These are phyloP conservation scores for Protonibea diacanthus DNA, from an alignment of 2,797 vertebrate genomes.

Conservation along the genomic window DNA sequence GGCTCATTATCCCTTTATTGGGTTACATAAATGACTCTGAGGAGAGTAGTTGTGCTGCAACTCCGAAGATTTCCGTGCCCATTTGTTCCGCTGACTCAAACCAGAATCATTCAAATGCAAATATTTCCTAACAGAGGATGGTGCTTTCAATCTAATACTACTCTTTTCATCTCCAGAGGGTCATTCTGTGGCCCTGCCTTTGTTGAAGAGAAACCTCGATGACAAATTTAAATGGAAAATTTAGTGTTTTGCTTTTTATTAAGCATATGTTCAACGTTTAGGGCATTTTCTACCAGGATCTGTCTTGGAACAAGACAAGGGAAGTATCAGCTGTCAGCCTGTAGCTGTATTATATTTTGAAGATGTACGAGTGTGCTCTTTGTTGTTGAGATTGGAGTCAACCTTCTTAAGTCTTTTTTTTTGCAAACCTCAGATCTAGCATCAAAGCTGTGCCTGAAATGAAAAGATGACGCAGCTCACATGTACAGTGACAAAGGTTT, in stretches of 20 bases:
- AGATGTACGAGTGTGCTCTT: constrained; percentile 12
- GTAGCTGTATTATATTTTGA: constrained; percentile 8
- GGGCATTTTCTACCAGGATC: constrained; percentile 19
- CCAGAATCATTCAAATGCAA: constrained; percentile 62
- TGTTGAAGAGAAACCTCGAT: constrained; percentile 14
- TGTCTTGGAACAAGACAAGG: constrained; percentile 14
- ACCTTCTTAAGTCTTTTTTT: constrained; percentile 3
- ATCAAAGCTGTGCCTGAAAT: constrained; percentile 51
- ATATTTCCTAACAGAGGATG: constrained; percentile 22
- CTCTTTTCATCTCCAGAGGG: constrained; percentile 36
- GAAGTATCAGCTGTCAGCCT: constrained; percentile 12
- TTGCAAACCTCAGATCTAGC: constrained; percentile 29
- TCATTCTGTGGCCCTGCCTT: constrained; percentile 23
- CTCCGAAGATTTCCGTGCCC: constrained; percentile 33
- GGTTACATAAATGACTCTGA: constrained; percentile 59
- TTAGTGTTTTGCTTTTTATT: constrained; percentile 15
- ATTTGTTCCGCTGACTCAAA: constrained; percentile 49
- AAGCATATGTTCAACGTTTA: constrained; percentile 26
- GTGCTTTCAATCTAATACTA: constrained; percentile 13
- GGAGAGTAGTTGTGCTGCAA: constrained; percentile 37
- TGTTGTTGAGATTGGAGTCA: constrained; percentile 45
- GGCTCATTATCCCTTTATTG: constrained; percentile 75
- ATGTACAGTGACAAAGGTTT: constrained; percentile 19
- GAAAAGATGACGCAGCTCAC: constrained; percentile 25
- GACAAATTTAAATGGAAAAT: constrained; percentile 36